Evolutionary conservation across 2,797 vertebrate species (phyloP).

Genomic region (Pangasius sanitwongsei): DNA sequence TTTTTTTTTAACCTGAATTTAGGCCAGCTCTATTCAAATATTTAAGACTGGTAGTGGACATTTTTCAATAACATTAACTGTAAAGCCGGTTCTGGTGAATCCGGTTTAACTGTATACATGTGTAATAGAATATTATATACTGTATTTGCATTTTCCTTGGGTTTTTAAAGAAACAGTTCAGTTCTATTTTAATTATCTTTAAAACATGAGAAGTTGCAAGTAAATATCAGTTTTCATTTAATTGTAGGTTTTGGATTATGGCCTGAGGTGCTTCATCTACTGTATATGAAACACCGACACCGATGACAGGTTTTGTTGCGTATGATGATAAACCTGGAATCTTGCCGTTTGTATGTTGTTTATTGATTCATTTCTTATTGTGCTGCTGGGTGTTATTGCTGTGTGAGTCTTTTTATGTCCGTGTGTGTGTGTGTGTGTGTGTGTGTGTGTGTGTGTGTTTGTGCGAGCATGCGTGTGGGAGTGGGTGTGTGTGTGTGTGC

Average conservation of each 20-base stretch:
- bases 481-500: conserved; percentile 16
- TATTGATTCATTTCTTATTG: conserved; percentile 29
- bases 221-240: not conserved
- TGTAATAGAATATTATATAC: not conserved
- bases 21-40: not conserved
- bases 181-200: not conserved
- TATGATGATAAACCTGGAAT: conserved; percentile 17
- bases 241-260: conserved; percentile 12
- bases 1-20: not conserved
- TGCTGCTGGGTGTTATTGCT: conserved; percentile 21
- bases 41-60: not conserved
- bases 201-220: not conserved
- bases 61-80: too few species aligned
- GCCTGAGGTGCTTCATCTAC: not conserved
- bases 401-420: not conserved
- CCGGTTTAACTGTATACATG: not conserved
- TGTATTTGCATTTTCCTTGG: not conserved
- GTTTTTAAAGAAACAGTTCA: not conserved
- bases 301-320: not conserved
- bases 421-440: conserved; percentile 11
- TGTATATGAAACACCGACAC: not conserved
- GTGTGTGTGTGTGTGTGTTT: conserved; percentile 10
- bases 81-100: not conserved
- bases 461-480: not conserved
- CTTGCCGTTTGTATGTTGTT: conserved; percentile 15